Evolutionary conservation across 2,113 vertebrate species (phyloP).

Genomic region (Chunga burmeisteri): DNA sequence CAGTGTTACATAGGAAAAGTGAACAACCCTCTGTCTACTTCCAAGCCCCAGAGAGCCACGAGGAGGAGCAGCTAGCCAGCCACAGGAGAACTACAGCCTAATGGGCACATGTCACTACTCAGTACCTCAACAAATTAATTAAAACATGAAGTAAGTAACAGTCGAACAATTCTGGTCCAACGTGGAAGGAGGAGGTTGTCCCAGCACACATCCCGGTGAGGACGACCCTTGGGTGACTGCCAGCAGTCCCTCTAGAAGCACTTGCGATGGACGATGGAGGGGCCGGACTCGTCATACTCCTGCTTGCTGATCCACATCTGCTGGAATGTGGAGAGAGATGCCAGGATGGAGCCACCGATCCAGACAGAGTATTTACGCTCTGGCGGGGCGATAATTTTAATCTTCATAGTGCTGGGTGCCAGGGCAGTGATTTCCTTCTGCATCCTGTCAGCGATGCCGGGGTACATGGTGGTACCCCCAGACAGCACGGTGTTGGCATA

Average conservation of each 20-base stretch:
- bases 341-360: conserved; percentile 74
- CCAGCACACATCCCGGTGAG: background rate
- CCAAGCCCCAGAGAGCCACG: accelerated
- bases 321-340: conserved; percentile 76
- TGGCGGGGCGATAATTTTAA: conserved; percentile 64
- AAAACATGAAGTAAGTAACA: background rate
- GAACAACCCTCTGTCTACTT: background rate
- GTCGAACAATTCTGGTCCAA: background rate
- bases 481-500: conserved; percentile 70
- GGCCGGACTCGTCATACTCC: conserved; percentile 76
- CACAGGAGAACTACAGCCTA: background rate
- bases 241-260: conserved; percentile 69
- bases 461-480: conserved; percentile 75
- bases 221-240: background rate
- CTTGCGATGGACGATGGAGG: conserved; percentile 71
- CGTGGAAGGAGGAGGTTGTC: background rate
- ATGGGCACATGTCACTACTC: background rate
- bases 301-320: conserved; percentile 81
- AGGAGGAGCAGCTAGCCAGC: background rate
- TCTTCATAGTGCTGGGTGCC: conserved; percentile 69
- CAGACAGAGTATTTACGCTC: conserved; percentile 73
- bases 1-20: background rate
- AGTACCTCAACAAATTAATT: background rate
- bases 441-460: conserved; percentile 72
- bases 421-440: conserved; percentile 66